Conservation (phyloP, 2,888 invertebrate genomes). For the Exephanes ischioxanthus region DNA sequence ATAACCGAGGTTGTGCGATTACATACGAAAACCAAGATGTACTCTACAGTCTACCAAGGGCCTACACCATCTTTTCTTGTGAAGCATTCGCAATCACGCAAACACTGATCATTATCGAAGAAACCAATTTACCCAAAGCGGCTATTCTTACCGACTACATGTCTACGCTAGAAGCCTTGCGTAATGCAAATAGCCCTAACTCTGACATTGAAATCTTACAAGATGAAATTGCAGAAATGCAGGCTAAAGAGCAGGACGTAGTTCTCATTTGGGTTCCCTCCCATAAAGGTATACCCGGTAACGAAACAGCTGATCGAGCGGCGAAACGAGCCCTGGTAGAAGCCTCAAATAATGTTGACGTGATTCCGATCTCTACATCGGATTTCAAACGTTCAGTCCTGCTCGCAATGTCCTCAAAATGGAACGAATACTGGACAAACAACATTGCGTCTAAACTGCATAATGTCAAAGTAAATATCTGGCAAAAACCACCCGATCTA, state of each 20-base stretch:
- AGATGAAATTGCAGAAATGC: neutral
- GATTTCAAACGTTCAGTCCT: neutral
- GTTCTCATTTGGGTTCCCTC: slow-evolving; percentile 8
- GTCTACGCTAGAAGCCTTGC: neutral
- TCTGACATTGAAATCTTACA: neutral
- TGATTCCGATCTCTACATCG: no score
- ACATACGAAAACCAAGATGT: neutral
- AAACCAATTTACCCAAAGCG: neutral
- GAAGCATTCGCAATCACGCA: neutral
- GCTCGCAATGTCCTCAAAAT: neutral
- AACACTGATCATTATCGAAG: neutral
- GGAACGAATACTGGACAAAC: neutral
- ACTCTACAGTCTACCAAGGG: neutral
- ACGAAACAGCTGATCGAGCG: neutral
- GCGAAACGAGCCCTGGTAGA: neutral
- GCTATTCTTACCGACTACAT: neutral
- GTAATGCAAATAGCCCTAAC: neutral
- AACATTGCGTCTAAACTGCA: neutral
- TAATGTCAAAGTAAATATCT: neutral
- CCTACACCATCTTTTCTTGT: neutral
- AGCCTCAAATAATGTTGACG: no score
- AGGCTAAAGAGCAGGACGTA: neutral
- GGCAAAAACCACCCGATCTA: neutral
- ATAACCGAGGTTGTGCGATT: neutral
- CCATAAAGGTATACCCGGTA: slow-evolving; percentile 2